Evolutionary conservation across 23 tunicate species (phyloP), one percentile per base, ranked within the genome.

Genomic region (Diplosoma virens): DNA sequence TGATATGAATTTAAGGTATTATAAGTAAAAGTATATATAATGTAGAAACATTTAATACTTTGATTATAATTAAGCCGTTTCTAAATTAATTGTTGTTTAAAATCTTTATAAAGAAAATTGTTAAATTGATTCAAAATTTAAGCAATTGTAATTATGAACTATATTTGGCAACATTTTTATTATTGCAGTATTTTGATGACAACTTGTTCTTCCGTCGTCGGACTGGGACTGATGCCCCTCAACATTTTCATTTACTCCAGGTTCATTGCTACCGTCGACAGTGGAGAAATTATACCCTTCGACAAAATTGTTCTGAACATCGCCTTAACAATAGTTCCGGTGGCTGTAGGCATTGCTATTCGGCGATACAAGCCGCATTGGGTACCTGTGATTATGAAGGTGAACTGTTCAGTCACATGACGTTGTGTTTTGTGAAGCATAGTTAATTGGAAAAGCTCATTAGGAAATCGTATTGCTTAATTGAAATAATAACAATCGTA

Each of bases 201-300:
- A 7, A 85, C 97, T 3, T 92, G 97, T 48, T 92, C 97, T 1
- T 92, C 97, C 1, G 76, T 92, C 7, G 2, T 92, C 25, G 97
- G 97, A 18, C 83, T 92, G 5, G 97, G 91, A 1, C 68, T 92
- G 87, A 92, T 92, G 97, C 97, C 97, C 3, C 70, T 92, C 1
- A 56, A 73, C 2, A 66, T 92, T 33, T 92, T 52, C 67, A 30
- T 84, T 23, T 92, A 92, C 59, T 92, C 97, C 28, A 80, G 78
- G 22, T 77, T 80, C 30, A 92, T 92, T 31, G 58, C 80, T 0
- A 84, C 92, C 0, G 47, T 89, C 0, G 86, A 73, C 53, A 68
- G 87, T 59, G 86, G 81, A 0, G 48, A 76, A 25, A 58, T 85
- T 20, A 84, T 92, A 11, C 97, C 97, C 2, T 92, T 74, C 55